Conservation (phyloP, 2,888 invertebrate genomes). For the Prosopocoilus inquinatus region DNA sequence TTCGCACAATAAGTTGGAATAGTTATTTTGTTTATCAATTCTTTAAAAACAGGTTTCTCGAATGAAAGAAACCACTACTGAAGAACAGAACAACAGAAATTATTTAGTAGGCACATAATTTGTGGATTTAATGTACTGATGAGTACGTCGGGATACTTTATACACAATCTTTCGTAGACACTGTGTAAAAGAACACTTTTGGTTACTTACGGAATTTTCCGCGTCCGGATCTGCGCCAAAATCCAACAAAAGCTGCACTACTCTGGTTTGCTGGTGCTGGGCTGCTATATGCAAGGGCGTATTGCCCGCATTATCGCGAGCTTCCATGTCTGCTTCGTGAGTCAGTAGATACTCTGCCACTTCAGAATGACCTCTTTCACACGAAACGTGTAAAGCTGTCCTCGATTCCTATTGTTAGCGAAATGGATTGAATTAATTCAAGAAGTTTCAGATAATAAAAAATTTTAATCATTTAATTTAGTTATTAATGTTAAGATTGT, state of each 20-base stretch:
- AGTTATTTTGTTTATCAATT: too few relatives aligned
- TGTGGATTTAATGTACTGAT: too few relatives aligned
- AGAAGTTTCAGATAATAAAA: background rate
- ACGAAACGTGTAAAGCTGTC: conserved; percentile 70
- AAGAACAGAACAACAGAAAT: too few relatives aligned
- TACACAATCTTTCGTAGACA: too few relatives aligned
- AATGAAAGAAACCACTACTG: too few relatives aligned
- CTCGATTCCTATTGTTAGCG: conserved; percentile 55
- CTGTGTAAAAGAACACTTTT: too few relatives aligned
- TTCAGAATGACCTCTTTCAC: conserved; percentile 64
- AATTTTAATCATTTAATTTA: too few relatives aligned
- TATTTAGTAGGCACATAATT: too few relatives aligned
- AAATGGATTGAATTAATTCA: background rate
- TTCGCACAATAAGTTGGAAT: too few relatives aligned
- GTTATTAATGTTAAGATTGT: too few relatives aligned
- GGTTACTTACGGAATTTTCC: conserved; percentile 50
- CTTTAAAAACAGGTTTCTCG: too few relatives aligned
- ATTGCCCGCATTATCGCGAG: conserved; percentile 67
- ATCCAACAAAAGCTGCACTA: conserved; percentile 69
- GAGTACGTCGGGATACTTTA: too few relatives aligned
- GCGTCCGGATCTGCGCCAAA: conserved; percentile 64
- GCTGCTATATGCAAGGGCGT: conserved; percentile 76
- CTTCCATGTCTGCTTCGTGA: conserved; percentile 65
- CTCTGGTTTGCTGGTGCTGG: conserved; percentile 69
- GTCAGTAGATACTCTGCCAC: conserved; percentile 59